These are phyloP conservation scores for Drosophila novamexicana DNA, from an alignment of 1,140 invertebrate species.

Conservation along the genomic window DNA sequence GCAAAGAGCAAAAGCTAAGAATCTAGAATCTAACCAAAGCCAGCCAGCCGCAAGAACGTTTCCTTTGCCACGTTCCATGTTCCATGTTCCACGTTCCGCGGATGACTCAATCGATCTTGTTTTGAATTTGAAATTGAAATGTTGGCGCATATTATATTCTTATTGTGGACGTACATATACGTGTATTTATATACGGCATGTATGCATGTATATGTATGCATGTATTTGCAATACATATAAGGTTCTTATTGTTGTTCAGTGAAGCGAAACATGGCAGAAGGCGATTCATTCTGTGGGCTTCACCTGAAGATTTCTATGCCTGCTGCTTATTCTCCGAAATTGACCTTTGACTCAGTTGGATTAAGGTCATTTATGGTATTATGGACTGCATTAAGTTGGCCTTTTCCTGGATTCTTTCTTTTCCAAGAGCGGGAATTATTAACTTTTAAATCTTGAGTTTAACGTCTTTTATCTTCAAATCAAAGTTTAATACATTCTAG, in stretches of 20 bases:
- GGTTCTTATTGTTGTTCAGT: conserved; percentile 41
- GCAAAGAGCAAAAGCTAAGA: conserved; percentile 27
- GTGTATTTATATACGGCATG: neutral
- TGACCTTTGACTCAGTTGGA: neutral
- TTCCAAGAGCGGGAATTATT: too few species aligned
- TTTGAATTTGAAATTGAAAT: conserved; percentile 34
- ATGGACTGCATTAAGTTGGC: neutral
- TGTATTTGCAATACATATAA: conserved; percentile 15
- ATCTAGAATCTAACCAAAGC: conserved; percentile 3
- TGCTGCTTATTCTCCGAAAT: conserved; percentile 14
- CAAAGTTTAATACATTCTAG: too few species aligned
- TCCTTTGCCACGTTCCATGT: conserved; percentile 43
- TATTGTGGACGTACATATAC: conserved; percentile 14
- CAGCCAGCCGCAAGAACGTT: conserved; percentile 13
- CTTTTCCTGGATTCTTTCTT: too few species aligned
- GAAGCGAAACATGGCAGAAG: conserved; percentile 35
- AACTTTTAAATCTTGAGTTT: too few species aligned
- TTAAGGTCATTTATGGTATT: neutral
- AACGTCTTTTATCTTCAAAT: too few species aligned
- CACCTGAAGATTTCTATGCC: neutral
- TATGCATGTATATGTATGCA: neutral
- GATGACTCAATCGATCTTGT: conserved; percentile 43
- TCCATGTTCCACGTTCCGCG: conserved; percentile 20
- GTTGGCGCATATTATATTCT: conserved; percentile 35
- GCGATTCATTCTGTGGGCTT: conserved; percentile 37